These are phyloP conservation scores for roundworm (Caenorhabditis elegans) DNA, from an alignment of 1,140 invertebrate genomes.

Conservation along the genomic window DNA sequence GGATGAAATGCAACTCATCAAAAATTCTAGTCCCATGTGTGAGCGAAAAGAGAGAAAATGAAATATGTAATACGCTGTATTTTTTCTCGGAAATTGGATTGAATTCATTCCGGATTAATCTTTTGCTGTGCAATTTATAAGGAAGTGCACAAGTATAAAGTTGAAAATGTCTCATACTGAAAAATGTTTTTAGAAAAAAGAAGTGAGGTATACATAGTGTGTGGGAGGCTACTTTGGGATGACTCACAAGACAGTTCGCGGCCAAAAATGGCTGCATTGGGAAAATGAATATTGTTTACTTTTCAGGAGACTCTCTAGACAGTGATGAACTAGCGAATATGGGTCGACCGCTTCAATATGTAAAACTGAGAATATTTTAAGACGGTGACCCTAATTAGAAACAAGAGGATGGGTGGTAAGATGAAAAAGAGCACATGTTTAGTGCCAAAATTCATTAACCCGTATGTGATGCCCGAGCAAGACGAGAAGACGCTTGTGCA, in stretches of 20 bases:
- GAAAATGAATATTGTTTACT: not conserved
- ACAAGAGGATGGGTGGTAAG: not conserved
- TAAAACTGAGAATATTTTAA: not conserved
- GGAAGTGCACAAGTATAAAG: not conserved
- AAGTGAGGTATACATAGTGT: not conserved
- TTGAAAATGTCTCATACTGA: not conserved
- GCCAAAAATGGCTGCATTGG: not conserved
- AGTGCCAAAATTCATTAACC: constrained; percentile 20
- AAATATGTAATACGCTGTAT: not conserved
- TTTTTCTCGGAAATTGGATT: not conserved
- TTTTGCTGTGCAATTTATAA: no score
- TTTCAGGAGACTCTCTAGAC: constrained; percentile 2
- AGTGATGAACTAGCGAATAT: no score
- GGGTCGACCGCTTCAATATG: not conserved
- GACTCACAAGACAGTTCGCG: constrained; percentile 23
- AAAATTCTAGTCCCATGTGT: not conserved
- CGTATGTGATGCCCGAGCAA: not conserved
- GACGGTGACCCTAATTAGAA: not conserved
- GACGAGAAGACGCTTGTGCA: not conserved
- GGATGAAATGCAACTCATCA: not conserved
- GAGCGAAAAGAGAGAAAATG: no score
- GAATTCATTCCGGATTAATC: not conserved
- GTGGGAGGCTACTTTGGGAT: not conserved
- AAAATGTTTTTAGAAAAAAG: not conserved
- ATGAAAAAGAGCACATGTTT: constrained; percentile 23